Conservation (phyloP, 2,888 invertebrate species). For the Graphium colonna region DNA sequence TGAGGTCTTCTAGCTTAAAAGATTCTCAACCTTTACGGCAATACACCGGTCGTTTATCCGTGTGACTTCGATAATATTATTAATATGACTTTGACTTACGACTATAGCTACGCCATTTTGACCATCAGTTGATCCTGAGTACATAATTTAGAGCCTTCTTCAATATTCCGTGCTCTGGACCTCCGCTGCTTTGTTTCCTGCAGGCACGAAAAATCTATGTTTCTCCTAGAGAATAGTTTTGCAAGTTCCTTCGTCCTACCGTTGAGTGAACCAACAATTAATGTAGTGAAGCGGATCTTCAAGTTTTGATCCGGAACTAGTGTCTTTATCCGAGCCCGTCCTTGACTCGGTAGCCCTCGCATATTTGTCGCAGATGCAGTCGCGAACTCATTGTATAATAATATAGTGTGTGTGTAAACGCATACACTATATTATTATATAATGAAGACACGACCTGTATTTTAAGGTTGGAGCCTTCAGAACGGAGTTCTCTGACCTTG, state of each 20-base stretch:
- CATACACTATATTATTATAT: too few relatives aligned
- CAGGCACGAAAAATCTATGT: not conserved
- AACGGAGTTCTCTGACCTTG: too few relatives aligned
- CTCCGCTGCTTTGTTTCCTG: conserved; percentile 8
- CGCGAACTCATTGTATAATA: too few relatives aligned
- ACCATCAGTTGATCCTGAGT: conserved; percentile 6
- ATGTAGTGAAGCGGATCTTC: not conserved
- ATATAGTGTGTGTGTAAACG: too few relatives aligned
- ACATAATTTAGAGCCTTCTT: conserved; percentile 22
- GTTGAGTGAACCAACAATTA: not conserved
- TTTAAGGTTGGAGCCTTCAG: too few relatives aligned
- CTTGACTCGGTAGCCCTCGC: conserved; percentile 22
- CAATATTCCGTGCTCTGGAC: conserved; percentile 19
- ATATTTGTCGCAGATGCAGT: conserved; percentile 1
- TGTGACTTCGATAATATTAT: conserved; percentile 12
- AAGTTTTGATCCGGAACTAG: conserved; percentile 6
- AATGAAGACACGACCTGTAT: too few relatives aligned
- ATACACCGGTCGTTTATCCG: conserved; percentile 13
- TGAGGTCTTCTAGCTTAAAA: not conserved
- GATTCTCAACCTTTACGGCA: conserved; percentile 12
- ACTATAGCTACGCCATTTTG: conserved; percentile 21
- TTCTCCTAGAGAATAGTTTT: not conserved
- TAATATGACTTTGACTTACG: conserved; percentile 1
- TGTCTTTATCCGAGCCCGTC: conserved; percentile 20
- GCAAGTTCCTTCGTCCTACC: not conserved